Conservation (phyloP, 92 coral and sea anemone species). For the Porites evermanni region DNA sequence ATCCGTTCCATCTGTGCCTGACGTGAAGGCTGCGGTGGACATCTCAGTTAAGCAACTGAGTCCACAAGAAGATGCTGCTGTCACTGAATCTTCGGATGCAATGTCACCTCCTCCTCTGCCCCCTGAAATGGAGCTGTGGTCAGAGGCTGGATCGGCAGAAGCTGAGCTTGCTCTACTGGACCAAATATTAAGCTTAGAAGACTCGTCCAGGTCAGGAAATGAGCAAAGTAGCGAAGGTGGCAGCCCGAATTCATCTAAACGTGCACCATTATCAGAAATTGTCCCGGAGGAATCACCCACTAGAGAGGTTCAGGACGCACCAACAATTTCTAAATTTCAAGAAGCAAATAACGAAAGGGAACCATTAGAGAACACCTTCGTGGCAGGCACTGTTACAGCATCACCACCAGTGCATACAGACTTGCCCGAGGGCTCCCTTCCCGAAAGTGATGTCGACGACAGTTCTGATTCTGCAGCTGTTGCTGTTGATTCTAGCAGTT, state of each 20-base stretch:
- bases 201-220: slow-evolving; percentile 37
- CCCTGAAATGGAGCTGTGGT: slow-evolving; percentile 62
- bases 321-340: background rate
- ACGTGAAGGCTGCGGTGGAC: background rate
- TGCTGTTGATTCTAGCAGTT: background rate
- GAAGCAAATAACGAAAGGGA: background rate
- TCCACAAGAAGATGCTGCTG: slow-evolving; percentile 20
- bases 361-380: background rate
- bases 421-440: background rate
- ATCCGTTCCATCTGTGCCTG: background rate
- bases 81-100: slow-evolving; percentile 34
- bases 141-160: slow-evolving; percentile 28
- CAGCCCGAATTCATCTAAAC: background rate
- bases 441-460: background rate
- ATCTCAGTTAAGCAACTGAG: background rate
- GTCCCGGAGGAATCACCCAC: background rate
- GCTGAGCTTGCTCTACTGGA: slow-evolving; percentile 68
- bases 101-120: slow-evolving; percentile 90
- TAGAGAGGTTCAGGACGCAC: background rate
- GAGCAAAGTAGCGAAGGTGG: slow-evolving; percentile 37
- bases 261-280: background rate
- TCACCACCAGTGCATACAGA: background rate
- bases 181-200: slow-evolving; percentile 68
- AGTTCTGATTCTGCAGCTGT: too few species aligned
- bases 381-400: background rate